Base-by-base conservation (phyloP, 2,888 invertebrate genomes). In the Euzophera pinguis region DNA sequence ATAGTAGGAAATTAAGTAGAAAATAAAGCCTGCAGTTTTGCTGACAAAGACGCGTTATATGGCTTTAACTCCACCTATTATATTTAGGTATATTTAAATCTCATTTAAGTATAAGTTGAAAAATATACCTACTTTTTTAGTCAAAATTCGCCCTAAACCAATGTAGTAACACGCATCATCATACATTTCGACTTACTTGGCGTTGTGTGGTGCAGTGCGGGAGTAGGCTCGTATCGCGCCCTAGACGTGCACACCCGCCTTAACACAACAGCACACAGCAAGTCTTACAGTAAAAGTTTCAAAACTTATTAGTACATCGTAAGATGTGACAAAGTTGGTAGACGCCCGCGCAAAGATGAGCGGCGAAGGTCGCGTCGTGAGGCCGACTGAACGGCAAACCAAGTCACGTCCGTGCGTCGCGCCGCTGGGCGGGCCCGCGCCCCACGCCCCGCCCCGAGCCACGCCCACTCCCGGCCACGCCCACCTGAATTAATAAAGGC, bases 401-500 rank as follows among this genome's bases (percentile, higher is more conserved):
- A 55, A 60, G 65, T 56, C 59, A 59, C 57, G 59, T 63, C 59
- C 60, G 69, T 75, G 73, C 78, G 76, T 78, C 71, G 76, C 71
- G 69, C 69, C 65, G 62, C 59, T 69, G 65, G 78, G 78, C 71
- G 77, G 73, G 52, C 47, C 52, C 8, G 0, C 17, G 13, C 50
- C 54, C 38, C 70, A 50, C 60, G 66, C 73, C 75, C 77, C 83
- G 78, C 82, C 85, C 67, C 53, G 49, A 2, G 55, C 65, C 56
- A 76, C 87, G 82, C 89, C 88, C 73, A 82, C 75, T 54, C 55
- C 50, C 65, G 48, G 62, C 61, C 82, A 86, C 89, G 85, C 89
- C 89, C 77, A 77, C 73, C 80, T 88, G 88, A 87, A 90, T 90
- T 89, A 90, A 88, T 88, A 87, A 87, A 88, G 83, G 84, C 81